Evolutionary conservation across 1,140 invertebrate genomes (phyloP).

Genomic region (Plodia interpunctella): DNA sequence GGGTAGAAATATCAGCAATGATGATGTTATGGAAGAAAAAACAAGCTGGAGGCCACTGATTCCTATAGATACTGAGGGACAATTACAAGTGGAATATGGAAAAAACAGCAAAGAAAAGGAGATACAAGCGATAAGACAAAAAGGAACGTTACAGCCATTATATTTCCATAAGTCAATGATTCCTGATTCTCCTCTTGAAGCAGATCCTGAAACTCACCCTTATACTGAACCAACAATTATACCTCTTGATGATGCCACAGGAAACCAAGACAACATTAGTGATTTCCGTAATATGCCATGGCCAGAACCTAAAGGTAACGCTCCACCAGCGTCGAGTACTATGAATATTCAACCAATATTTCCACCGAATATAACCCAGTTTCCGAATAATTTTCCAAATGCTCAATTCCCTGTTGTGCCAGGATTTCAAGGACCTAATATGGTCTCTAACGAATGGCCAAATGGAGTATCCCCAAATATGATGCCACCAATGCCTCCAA

Average conservation of each 20-base stretch:
- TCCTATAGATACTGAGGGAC: conserved; percentile 81
- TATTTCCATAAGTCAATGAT: conserved; percentile 92
- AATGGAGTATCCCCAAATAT: conserved; percentile 58
- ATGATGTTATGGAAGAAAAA: conserved; percentile 88
- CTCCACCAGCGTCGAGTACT: conserved; percentile 52
- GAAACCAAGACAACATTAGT: conserved; percentile 86
- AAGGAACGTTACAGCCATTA: conserved; percentile 88
- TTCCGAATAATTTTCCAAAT: conserved; percentile 62
- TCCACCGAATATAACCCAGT: conserved; percentile 69
- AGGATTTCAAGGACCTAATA: conserved; percentile 55
- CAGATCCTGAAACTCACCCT: conserved; percentile 88
- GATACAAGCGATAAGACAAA: conserved; percentile 90
- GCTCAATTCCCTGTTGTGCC: conserved; percentile 56
- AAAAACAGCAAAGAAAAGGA: conserved; percentile 91
- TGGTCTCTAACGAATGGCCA: conserved; percentile 58
- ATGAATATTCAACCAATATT: conserved; percentile 70
- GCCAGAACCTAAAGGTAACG: conserved; percentile 87
- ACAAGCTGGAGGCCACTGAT: conserved; percentile 84
- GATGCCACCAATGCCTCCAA: conserved; percentile 37
- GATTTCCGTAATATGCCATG: conserved; percentile 86
- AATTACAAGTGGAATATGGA: conserved; percentile 82
- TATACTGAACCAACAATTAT: conserved; percentile 88
- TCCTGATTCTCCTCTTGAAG: conserved; percentile 90
- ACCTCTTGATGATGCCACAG: conserved; percentile 91
- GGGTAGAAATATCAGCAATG: conserved; percentile 84